phyloP scores from a whole-genome alignment of 2,113 vertebrate genomes.

The Nasalis larvatus region DNA sequence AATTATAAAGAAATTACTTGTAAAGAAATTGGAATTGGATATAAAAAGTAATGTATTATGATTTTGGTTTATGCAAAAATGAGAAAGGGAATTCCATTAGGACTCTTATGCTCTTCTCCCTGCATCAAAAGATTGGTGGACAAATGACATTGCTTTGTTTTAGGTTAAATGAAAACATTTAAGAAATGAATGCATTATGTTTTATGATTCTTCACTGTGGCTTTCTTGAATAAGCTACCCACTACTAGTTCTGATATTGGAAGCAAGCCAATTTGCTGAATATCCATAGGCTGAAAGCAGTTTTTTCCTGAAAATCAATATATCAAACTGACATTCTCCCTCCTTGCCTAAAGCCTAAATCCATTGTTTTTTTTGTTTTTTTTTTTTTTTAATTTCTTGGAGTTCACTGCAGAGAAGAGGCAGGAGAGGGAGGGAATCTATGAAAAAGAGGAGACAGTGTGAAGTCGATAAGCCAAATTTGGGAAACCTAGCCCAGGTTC shows the following conservation, averaged over 20 bases:
- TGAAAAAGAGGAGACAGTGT: neutral
- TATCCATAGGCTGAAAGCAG: neutral
- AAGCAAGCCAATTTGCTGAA: neutral
- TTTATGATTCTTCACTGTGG: neutral
- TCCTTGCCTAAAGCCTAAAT: neutral
- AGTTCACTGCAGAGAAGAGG: neutral
- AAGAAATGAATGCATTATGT: neutral
- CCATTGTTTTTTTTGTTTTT: neutral
- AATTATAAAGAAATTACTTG: neutral
- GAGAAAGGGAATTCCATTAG: neutral
- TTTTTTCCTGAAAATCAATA: slow-evolving; percentile 39
- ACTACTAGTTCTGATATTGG: neutral
- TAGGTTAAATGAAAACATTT: slow-evolving; percentile 14
- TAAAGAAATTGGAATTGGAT: neutral
- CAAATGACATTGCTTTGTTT: neutral
- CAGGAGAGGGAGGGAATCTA: neutral
- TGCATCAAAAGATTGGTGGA: neutral
- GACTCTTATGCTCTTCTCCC: neutral
- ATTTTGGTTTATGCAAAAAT: neutral
- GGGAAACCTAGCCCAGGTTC: neutral
- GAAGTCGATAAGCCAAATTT: neutral
- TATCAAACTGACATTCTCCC: neutral
- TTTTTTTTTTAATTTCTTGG: neutral
- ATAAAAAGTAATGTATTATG: neutral
- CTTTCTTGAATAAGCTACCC: neutral